These are phyloP conservation scores for Opisthocomus hoazin DNA, from an alignment of 2,113 vertebrate species.

Conservation along the genomic window DNA sequence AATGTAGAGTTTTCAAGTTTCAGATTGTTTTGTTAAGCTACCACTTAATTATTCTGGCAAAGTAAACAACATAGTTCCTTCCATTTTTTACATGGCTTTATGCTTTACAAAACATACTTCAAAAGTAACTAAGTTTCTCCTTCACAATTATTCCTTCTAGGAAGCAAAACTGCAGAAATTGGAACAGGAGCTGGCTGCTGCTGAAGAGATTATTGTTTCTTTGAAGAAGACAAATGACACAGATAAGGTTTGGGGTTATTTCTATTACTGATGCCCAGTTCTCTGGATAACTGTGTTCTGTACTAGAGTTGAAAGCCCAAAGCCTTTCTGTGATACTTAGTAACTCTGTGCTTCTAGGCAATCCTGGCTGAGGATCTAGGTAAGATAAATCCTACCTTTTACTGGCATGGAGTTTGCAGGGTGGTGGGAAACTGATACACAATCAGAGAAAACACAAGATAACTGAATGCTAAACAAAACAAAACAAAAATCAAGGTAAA, in stretches of 20 bases:
- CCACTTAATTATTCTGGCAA: not conserved
- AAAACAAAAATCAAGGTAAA: not conserved
- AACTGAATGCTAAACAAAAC: not conserved
- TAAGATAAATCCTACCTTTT: not conserved
- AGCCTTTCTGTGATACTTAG: not conserved
- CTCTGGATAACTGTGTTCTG: not conserved
- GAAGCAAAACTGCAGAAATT: constrained; percentile 69
- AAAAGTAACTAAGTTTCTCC: not conserved
- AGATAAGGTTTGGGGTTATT: constrained; percentile 78
- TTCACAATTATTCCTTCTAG: constrained; percentile 53
- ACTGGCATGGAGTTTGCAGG: not conserved
- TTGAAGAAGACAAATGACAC: constrained; percentile 82
- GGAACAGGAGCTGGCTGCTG: constrained; percentile 72
- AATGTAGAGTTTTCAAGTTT: not conserved
- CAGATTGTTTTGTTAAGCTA: not conserved
- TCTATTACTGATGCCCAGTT: not conserved
- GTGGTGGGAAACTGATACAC: not conserved
- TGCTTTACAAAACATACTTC: not conserved
- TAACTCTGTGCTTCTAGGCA: not conserved
- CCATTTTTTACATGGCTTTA: not conserved
- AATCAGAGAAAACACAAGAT: not conserved
- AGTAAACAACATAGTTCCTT: not conserved
- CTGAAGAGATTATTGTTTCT: constrained; percentile 67
- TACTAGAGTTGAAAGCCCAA: not conserved
- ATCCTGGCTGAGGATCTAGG: not conserved